A percentile compares a stretch with the other conserved stretches of the same genome.
Conservation (phyloP, 2,888 invertebrate genomes). For the Trissolcus brochymenae region DNA sequence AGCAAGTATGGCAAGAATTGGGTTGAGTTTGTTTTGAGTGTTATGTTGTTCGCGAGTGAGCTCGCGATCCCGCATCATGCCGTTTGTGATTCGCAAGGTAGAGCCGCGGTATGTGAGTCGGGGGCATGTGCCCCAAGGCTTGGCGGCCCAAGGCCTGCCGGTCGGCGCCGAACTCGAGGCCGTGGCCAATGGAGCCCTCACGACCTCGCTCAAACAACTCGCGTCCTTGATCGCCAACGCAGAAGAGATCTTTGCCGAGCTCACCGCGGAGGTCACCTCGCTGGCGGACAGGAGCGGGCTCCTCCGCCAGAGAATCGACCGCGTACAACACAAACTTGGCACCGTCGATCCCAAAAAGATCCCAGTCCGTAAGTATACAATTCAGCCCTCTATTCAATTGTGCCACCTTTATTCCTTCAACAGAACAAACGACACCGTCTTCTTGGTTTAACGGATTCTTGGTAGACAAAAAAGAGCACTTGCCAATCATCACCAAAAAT, state of each 20-base stretch:
- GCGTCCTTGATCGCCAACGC: constrained; percentile 89
- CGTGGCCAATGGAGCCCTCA: constrained; percentile 90
- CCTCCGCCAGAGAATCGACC: constrained; percentile 83
- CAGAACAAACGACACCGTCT: too few species aligned
- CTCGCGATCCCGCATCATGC: constrained; percentile 79
- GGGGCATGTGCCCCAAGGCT: constrained; percentile 86
- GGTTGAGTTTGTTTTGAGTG: constrained; percentile 18
- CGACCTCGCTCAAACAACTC: constrained; percentile 89
- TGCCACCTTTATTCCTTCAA: not conserved
- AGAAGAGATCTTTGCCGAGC: constrained; percentile 90
- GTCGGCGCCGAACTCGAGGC: constrained; percentile 90
- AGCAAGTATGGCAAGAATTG: not conserved
- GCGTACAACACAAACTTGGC: constrained; percentile 84
- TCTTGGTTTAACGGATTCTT: constrained; percentile 7
- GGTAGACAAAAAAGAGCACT: not conserved
- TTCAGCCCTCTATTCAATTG: not conserved
- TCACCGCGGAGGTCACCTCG: constrained; percentile 85
- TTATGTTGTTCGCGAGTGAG: constrained; percentile 56
- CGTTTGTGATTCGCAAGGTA: constrained; percentile 90
- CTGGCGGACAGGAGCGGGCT: constrained; percentile 85
- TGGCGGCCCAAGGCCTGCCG: constrained; percentile 87
- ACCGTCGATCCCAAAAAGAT: constrained; percentile 91
- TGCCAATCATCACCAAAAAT: too few species aligned
- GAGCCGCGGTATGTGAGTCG: constrained; percentile 88
- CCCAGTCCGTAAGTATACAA: constrained; percentile 91